Conservation (phyloP, 2,113 vertebrate genomes). For the Istiophorus platypterus region DNA sequence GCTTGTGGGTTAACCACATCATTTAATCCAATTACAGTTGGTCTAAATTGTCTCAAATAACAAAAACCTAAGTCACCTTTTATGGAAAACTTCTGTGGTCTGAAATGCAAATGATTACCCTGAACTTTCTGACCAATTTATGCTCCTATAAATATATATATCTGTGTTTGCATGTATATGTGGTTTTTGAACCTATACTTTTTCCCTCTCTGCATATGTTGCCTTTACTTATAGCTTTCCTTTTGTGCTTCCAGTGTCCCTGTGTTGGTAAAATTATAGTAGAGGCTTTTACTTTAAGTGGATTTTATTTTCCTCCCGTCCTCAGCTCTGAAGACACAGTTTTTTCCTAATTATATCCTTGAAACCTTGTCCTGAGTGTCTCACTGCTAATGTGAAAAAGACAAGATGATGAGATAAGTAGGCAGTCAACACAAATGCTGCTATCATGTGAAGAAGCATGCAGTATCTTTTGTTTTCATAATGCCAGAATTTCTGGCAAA, state of each 20-base stretch:
- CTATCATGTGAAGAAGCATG: slow-evolving; percentile 16
- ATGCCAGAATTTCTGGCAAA: slow-evolving; percentile 29
- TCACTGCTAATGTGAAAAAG: slow-evolving; percentile 44
- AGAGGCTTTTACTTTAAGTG: slow-evolving; percentile 51
- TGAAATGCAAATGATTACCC: background rate
- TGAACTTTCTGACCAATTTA: background rate
- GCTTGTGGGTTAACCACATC: background rate
- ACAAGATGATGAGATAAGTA: slow-evolving; percentile 44
- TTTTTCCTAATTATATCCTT: slow-evolving; percentile 52
- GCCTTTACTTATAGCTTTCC: background rate
- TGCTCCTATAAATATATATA: background rate
- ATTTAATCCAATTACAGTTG: too few species aligned
- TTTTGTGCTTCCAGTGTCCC: background rate
- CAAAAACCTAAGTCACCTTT: background rate
- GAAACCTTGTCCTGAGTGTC: slow-evolving; percentile 41
- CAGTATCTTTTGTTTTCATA: slow-evolving; percentile 20
- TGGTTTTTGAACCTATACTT: slow-evolving; percentile 3
- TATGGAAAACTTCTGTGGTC: background rate
- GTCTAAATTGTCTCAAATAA: background rate
- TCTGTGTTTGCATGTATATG: background rate
- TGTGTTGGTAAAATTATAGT: slow-evolving; percentile 14
- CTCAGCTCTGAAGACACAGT: slow-evolving; percentile 27
- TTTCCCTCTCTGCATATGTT: background rate
- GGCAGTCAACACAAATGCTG: slow-evolving; percentile 32
- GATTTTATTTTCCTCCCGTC: slow-evolving; percentile 43